Percentiles rank a stretch among this genome's conserved stretches.
Conservation (phyloP, 92 coral and sea anemone species). For the Virgularia gustaviana region DNA sequence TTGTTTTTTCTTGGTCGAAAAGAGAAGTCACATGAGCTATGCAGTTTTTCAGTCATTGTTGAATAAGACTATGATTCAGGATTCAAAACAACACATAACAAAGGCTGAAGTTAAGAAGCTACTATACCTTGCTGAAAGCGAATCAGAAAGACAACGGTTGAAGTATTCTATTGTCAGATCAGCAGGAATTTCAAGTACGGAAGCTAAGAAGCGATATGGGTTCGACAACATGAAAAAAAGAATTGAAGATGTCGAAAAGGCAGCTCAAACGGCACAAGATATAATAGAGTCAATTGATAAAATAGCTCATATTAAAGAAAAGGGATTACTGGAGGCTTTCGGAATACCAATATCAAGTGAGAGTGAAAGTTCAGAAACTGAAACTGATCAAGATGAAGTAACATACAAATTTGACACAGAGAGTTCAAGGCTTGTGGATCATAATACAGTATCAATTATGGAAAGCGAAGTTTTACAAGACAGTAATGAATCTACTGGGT, state of each 20-base stretch:
- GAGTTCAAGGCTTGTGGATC: slow-evolving; percentile 1
- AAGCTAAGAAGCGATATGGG: slow-evolving; percentile 41
- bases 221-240: slow-evolving; percentile 15
- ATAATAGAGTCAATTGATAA: slow-evolving; percentile 46
- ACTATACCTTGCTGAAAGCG: slow-evolving; percentile 42
- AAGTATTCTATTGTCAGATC: slow-evolving; percentile 27
- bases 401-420: neutral
- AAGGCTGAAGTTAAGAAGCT: slow-evolving; percentile 29
- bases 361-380: slow-evolving; percentile 47
- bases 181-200: slow-evolving; percentile 21
- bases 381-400: slow-evolving; percentile 39
- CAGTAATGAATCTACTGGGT: neutral
- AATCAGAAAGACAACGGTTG: slow-evolving; percentile 40
- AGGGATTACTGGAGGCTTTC: slow-evolving; percentile 43
- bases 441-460: neutral
- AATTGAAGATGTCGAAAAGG: slow-evolving; percentile 27
- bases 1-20: slow-evolving; percentile 39
- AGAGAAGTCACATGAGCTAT: slow-evolving; percentile 13
- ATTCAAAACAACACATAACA: slow-evolving; percentile 22
- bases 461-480: neutral
- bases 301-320: slow-evolving; percentile 52
- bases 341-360: slow-evolving; percentile 39
- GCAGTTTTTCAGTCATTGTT: slow-evolving; percentile 13
- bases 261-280: slow-evolving; percentile 41
- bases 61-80: neutral